phyloP scores from a whole-genome alignment of 2,888 invertebrate genomes.

The Tholera decimalis region DNA sequence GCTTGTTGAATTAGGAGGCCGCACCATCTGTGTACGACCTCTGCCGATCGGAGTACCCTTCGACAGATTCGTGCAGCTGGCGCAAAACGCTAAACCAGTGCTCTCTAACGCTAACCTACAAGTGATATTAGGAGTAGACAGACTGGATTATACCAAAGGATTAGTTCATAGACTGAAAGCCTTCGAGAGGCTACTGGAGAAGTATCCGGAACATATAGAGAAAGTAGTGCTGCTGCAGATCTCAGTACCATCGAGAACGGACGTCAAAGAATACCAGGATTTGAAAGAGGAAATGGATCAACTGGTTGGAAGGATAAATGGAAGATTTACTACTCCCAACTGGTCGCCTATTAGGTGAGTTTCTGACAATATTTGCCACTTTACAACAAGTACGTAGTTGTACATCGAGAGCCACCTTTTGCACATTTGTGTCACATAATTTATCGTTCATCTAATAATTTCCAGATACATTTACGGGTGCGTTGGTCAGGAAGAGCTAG shows the following conservation, averaged over 20 bases:
- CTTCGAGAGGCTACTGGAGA: conserved; percentile 95
- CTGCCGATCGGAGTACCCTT: conserved; percentile 97
- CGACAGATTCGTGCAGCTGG: conserved; percentile 96
- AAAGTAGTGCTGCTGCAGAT: conserved; percentile 96
- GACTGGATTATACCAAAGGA: conserved; percentile 98
- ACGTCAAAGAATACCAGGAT: conserved; percentile 97
- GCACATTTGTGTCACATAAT: no score
- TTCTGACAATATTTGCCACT: background rate
- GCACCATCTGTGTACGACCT: conserved; percentile 96
- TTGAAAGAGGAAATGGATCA: conserved; percentile 98
- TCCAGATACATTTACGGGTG: conserved; percentile 96
- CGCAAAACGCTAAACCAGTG: conserved; percentile 93
- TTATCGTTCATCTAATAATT: conserved; percentile 24
- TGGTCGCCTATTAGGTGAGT: conserved; percentile 96
- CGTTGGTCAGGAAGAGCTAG: conserved; percentile 96
- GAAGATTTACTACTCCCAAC: conserved; percentile 97
- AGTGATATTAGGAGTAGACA: conserved; percentile 96
- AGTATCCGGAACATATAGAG: conserved; percentile 96
- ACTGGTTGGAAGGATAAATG: conserved; percentile 96
- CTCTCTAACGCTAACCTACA: conserved; percentile 94
- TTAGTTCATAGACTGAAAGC: conserved; percentile 95
- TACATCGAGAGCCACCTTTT: background rate
- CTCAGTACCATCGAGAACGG: conserved; percentile 97
- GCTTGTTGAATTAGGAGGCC: conserved; percentile 96
- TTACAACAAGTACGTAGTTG: background rate